A percentile compares a stretch with the other conserved stretches of the same genome.
Conservation (phyloP, 2,113 vertebrate species). For the Coptodon rendalli region DNA sequence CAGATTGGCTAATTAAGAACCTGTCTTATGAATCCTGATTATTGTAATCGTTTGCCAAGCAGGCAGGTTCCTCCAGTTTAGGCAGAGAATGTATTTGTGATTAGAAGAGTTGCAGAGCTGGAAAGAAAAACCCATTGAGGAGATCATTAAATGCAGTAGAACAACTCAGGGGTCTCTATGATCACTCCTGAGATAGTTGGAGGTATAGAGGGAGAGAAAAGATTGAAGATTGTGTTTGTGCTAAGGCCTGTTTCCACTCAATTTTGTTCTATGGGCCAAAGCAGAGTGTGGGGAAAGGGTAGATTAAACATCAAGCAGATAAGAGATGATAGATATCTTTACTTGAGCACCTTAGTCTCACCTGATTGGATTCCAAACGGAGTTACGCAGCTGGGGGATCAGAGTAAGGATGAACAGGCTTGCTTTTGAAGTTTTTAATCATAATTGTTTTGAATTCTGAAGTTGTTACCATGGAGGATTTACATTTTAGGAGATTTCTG, state of each 20-base stretch:
- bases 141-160: slow-evolving; percentile 38
- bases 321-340: slow-evolving; percentile 32
- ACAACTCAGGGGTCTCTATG: slow-evolving; percentile 1
- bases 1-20: slow-evolving; percentile 50
- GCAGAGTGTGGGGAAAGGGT: background rate
- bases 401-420: background rate
- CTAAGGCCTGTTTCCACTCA: background rate
- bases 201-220: background rate
- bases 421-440: background rate
- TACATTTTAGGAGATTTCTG: background rate
- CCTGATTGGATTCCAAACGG: slow-evolving; percentile 2
- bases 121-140: background rate
- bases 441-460: background rate
- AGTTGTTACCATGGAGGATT: background rate
- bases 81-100: slow-evolving; percentile 61
- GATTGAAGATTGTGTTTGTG: slow-evolving; percentile 15
- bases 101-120: slow-evolving; percentile 31
- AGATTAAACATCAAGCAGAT: slow-evolving; percentile 46
- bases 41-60: slow-evolving; percentile 8
- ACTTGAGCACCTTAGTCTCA: slow-evolving; percentile 10
- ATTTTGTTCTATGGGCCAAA: background rate
- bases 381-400: background rate
- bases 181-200: slow-evolving; percentile 13
- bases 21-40: slow-evolving; percentile 57
- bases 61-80: slow-evolving; percentile 24